Evolutionary conservation across 92 coral and sea anemone genomes (phyloP), one percentile per base, ranked within the genome.

Genomic region (Parazoanthus darwini): DNA sequence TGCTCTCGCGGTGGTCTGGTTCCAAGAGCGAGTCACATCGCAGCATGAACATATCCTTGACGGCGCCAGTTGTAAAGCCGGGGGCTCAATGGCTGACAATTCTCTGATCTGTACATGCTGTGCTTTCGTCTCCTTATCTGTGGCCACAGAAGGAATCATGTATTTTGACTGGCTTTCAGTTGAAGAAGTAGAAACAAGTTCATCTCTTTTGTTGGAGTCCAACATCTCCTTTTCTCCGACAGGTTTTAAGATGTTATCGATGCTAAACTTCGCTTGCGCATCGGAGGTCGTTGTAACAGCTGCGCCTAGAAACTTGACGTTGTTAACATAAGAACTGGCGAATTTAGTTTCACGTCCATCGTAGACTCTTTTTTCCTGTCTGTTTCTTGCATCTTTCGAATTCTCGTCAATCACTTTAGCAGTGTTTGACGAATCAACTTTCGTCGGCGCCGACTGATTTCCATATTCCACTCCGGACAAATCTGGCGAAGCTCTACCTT

Each of bases 211-310:
- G 56, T 42, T 29, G 35, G 65, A 16, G 7, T 46, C 79, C 37
- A 58, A 33, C 4, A 48, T 44, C 6, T 13, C 42, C 44, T 84
- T 72, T 84, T 70, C 66, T 18, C 7, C 18, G 43, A 71, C 87
- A 29, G 78, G 77, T 73, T 84, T 84, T 71, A 84, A 73, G 87
- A 84, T 70, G 79, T 84, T 84, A 48, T 84, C 87, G 26, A 84
- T 84, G 78, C 87, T 84, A 33, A 84, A 84, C 72, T 84, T 84
- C 43, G 68, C 25, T 56, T 70, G 78, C 15, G 65, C 26, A 33
- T 14, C 68, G 7, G 48, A 70, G 43, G 23, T 29, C 7, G 79
- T 14, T 9, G 65, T 33, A 66, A 68, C 56, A 42, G 87, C 59
- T 35, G 77, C 59, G 42, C 0, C 36, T 5, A 18, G 67, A 42